Conservation (phyloP, 2,888 invertebrate genomes). For the Nephrotoma appendiculata region DNA sequence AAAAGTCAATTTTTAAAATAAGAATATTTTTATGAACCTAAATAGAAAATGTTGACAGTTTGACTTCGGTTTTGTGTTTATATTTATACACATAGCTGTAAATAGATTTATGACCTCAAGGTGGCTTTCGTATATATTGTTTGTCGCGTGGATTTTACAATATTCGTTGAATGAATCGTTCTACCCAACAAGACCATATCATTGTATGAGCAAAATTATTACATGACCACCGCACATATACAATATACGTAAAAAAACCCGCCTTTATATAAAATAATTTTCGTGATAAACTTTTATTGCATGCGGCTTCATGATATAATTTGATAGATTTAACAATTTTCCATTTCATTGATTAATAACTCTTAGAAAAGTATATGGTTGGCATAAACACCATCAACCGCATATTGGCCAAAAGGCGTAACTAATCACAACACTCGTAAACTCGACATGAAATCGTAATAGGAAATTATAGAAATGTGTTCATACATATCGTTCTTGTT, state of each 20-base stretch:
- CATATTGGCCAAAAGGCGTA: not conserved
- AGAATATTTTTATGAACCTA: not conserved
- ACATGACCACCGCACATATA: not conserved
- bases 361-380: not conserved
- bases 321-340: not conserved
- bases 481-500: not conserved
- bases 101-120: not conserved
- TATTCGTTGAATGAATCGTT: not conserved
- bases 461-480: not conserved
- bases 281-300: not conserved
- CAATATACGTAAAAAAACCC: not conserved
- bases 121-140: not conserved
- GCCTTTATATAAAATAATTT: not conserved
- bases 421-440: not conserved
- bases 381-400: not conserved
- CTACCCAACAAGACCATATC: not conserved
- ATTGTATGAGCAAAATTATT: not conserved
- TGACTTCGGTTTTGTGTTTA: not conserved
- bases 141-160: conserved; percentile 1
- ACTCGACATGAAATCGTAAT: not conserved
- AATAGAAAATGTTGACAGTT: not conserved
- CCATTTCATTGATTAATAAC: not conserved
- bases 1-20: not conserved
- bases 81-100: not conserved
- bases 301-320: not conserved